Percentiles rank a stretch among this genome's conserved stretches.
These are phyloP conservation scores for Saccopteryx bilineata DNA, from an alignment of 2,113 vertebrate species.

Conservation along the genomic window DNA sequence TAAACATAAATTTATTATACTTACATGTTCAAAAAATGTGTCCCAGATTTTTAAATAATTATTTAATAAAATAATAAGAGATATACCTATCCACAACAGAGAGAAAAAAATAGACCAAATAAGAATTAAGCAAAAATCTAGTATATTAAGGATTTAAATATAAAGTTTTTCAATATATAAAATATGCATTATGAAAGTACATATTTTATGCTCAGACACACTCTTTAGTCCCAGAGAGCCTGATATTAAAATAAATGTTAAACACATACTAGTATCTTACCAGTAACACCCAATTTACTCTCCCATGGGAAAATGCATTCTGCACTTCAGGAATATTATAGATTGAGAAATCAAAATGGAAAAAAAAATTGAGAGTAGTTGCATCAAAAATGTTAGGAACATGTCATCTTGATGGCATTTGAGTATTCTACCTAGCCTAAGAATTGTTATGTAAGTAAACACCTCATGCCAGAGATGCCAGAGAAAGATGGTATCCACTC, in stretches of 20 bases:
- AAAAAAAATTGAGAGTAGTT: not conserved
- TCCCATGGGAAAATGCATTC: not conserved
- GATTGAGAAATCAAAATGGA: not conserved
- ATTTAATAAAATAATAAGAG: conserved; percentile 9
- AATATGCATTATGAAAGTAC: not conserved
- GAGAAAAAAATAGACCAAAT: not conserved
- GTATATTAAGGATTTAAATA: not conserved
- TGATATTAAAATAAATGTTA: conserved; percentile 4
- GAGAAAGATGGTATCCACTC: not conserved
- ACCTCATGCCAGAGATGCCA: not conserved
- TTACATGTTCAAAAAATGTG: not conserved
- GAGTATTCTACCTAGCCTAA: not conserved
- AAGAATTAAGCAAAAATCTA: not conserved
- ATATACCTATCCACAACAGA: not conserved
- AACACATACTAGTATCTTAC: not conserved
- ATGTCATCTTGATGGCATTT: not conserved
- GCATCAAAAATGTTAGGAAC: not conserved
- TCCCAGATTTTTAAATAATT: not conserved
- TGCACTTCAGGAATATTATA: not conserved
- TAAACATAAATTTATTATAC: not conserved
- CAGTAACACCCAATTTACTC: not conserved
- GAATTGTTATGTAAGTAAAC: not conserved
- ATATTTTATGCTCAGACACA: not conserved
- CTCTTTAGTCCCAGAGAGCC: not conserved
- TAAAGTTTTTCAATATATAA: not conserved